These are phyloP conservation scores for Lophotis ruficrista DNA, from an alignment of 2,113 vertebrate genomes.

Conservation along the genomic window DNA sequence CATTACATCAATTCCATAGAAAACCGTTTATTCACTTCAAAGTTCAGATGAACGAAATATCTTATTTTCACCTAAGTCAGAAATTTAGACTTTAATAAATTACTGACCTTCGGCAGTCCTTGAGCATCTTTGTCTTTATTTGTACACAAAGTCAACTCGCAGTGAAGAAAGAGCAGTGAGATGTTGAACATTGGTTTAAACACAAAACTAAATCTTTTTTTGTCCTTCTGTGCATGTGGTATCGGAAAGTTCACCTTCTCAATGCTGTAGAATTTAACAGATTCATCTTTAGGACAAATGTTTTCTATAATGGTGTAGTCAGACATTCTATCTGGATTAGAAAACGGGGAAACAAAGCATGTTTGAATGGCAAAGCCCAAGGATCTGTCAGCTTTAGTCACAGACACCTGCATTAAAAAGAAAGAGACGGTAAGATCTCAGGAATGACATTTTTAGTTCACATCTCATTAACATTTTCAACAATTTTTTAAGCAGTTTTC, in stretches of 20 bases:
- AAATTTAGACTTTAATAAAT: not conserved
- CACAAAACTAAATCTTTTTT: slow-evolving; percentile 89
- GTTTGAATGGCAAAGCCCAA: slow-evolving; percentile 90
- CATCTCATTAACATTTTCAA: slow-evolving; percentile 36
- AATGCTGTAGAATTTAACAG: slow-evolving; percentile 80
- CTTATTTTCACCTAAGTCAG: not conserved
- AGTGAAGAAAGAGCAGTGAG: slow-evolving; percentile 90
- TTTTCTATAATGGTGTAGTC: slow-evolving; percentile 91
- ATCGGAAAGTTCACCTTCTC: slow-evolving; percentile 70
- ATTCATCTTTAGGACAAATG: slow-evolving; percentile 91
- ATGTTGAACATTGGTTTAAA: slow-evolving; percentile 86
- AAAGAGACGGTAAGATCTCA: slow-evolving; percentile 20
- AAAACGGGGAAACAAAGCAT: slow-evolving; percentile 86
- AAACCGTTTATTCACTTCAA: not conserved
- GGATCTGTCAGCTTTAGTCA: slow-evolving; percentile 84
- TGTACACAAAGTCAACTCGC: slow-evolving; percentile 88
- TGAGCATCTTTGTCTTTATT: slow-evolving; percentile 64
- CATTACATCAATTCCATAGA: not conserved
- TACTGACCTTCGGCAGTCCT: slow-evolving; percentile 82
- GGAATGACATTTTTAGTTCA: slow-evolving; percentile 12
- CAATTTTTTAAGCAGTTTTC: slow-evolving; percentile 8
- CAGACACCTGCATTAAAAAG: slow-evolving; percentile 80
- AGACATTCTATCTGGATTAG: slow-evolving; percentile 77
- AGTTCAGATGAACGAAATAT: not conserved
- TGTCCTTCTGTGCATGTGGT: slow-evolving; percentile 73